Evolutionary conservation across 2,797 vertebrate species (phyloP), one percentile per base, ranked within the genome.

Genomic region (Periparus ater): DNA sequence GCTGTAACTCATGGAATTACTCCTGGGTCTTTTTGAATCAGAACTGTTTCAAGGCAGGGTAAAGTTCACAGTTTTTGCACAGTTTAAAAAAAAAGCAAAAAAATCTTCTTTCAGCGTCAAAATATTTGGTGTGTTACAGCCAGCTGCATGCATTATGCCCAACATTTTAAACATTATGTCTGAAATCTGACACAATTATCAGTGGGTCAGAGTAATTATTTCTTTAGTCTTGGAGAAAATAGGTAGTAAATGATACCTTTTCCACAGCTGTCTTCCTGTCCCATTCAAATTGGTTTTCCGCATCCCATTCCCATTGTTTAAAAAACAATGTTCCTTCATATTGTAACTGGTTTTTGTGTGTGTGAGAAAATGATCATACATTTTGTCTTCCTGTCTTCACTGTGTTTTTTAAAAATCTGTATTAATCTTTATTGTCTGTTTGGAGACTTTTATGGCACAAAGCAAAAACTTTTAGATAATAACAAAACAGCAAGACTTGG

Each of bases 221-320:
- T 80, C 55, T 88, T 62, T 22, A 70, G 48, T 74, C 45, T 67
- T 5, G 2, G 42, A 50, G 58, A 54, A 82, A 38, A 32, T 19
- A 67, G 42, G 13, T 55, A 32, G 50, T 61, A 74, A 87, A 91
- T 30, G 38, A 82, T 82, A 80, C 38, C 48, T 94, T 89, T 92
- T 77, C 71, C 48, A 48, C 22, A 62, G 85, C 42, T 75, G 30
- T 71, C 72, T 95, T 94, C 92, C 88, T 85, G 75, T 60, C 10
- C 36, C 13, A 42, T 84, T 95, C 34, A 92, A 66, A 94, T 57
- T 45, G 32, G 17, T 87, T 96, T 96, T 82, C 78, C 68, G 30
- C 9, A 26, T 89, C 22, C n/a, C 26, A 74, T 85, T 89, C 25
- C 67, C 61, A 89, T 92, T 96, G 86, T 95, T 95, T 90, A 63